A percentile compares a stretch with the other conserved stretches of the same genome.
phyloP scores from a whole-genome alignment of 2,797 vertebrate genomes.

The Rousettus madagascariensis region DNA sequence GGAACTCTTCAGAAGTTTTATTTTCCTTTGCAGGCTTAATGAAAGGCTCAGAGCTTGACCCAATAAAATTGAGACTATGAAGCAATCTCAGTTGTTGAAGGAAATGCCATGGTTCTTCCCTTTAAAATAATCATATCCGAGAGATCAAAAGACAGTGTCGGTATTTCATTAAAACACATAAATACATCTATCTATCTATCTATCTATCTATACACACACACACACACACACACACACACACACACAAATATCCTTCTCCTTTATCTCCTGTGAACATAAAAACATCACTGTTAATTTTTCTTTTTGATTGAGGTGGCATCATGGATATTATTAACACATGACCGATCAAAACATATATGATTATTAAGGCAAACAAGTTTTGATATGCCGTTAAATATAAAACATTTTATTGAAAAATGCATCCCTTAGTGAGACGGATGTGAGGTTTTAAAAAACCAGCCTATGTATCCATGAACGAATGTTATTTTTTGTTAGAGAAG shows the following conservation, averaged over 20 bases:
- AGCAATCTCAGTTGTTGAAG: constrained; percentile 30
- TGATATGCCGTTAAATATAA: neutral
- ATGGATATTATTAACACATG: neutral
- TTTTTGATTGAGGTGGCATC: neutral
- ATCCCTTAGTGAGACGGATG: neutral
- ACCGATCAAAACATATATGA: neutral
- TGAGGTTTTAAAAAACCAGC: neutral
- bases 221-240: fast-evolving
- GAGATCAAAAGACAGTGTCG: neutral
- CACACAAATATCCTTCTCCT: neutral
- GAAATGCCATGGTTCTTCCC: neutral
- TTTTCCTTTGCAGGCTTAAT: constrained; percentile 60
- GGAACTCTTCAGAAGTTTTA: constrained; percentile 53
- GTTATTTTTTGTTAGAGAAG: neutral
- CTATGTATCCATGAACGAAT: neutral
- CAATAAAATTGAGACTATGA: constrained; percentile 53
- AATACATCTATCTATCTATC: no score
- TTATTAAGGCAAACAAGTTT: neutral
- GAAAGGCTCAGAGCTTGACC: constrained; percentile 61
- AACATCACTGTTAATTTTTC: neutral
- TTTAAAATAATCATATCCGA: neutral
- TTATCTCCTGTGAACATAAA: neutral
- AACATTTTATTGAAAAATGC: neutral
- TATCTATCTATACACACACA: no score
- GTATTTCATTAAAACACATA: neutral